phyloP scores from a whole-genome alignment of 2,888 invertebrate species.

The Macrostomum cliftonense region DNA sequence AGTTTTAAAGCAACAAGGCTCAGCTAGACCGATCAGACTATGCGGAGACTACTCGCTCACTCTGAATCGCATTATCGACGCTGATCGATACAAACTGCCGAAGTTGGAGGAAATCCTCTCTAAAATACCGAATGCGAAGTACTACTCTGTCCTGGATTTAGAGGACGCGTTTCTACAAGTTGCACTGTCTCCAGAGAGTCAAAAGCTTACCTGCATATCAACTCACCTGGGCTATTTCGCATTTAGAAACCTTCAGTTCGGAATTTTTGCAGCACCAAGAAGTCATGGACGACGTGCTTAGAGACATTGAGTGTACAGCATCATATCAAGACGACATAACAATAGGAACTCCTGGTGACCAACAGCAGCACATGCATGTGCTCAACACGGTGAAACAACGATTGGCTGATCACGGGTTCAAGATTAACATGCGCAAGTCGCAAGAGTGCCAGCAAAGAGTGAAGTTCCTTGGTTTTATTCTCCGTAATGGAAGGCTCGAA shows the following conservation, averaged over 20 bases:
- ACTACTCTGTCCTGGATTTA: background rate
- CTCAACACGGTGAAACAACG: background rate
- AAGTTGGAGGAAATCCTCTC: background rate
- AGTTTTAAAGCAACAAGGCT: background rate
- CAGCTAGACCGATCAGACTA: background rate
- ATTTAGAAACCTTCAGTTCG: background rate
- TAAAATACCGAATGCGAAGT: background rate
- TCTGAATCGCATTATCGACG: constrained; percentile 1
- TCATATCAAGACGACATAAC: background rate
- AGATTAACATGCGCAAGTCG: background rate
- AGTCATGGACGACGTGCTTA: background rate
- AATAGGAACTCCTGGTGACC: background rate
- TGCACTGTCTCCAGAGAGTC: background rate
- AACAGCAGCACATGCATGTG: background rate
- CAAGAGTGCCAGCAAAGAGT: background rate
- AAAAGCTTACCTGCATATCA: background rate
- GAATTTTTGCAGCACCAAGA: background rate
- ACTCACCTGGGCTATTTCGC: background rate
- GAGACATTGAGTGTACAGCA: background rate
- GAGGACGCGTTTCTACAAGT: background rate
- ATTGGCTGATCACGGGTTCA: background rate
- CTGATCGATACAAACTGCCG: background rate
- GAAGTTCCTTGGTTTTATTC: background rate
- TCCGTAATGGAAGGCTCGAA: background rate
- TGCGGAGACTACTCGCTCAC: constrained; percentile 3